These are phyloP conservation scores for Lynx canadensis DNA, from an alignment of 2,113 vertebrate species.

Conservation along the genomic window DNA sequence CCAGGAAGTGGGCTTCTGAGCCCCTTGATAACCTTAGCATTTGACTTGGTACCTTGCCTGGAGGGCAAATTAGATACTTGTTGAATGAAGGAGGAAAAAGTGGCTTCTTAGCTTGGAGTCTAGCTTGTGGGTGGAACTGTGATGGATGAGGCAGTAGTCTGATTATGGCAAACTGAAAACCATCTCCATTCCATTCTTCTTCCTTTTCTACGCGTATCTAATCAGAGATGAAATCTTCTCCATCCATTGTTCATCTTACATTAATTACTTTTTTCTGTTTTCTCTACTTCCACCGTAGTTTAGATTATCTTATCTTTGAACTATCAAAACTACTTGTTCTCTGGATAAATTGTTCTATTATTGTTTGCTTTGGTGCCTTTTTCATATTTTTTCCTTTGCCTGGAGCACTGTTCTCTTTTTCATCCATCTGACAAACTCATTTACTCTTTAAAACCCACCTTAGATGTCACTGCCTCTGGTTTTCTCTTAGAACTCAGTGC, in stretches of 20 bases:
- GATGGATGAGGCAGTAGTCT: not conserved
- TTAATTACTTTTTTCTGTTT: not conserved
- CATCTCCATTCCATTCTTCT: not conserved
- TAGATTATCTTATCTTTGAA: not conserved
- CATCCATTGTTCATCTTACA: not conserved
- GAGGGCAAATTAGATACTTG: not conserved
- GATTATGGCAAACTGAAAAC: not conserved
- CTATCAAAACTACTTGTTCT: slow-evolving; percentile 16
- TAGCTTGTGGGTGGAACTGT: not conserved
- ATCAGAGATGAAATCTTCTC: not conserved
- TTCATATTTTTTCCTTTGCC: not conserved
- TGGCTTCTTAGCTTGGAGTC: not conserved
- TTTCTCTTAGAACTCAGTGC: slow-evolving; percentile 21
- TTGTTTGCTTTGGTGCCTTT: not conserved
- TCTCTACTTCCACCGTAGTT: not conserved
- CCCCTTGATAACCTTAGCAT: not conserved
- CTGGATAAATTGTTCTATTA: not conserved
- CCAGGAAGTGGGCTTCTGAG: not conserved
- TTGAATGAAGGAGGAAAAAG: not conserved
- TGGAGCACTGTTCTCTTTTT: not conserved
- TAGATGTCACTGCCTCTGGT: not conserved
- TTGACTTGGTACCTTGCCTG: not conserved
- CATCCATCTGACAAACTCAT: not conserved
- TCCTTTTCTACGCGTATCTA: not conserved
- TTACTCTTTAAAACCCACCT: not conserved